Conservation (phyloP, 2,888 invertebrate species). For the Luffia ferchaultella region DNA sequence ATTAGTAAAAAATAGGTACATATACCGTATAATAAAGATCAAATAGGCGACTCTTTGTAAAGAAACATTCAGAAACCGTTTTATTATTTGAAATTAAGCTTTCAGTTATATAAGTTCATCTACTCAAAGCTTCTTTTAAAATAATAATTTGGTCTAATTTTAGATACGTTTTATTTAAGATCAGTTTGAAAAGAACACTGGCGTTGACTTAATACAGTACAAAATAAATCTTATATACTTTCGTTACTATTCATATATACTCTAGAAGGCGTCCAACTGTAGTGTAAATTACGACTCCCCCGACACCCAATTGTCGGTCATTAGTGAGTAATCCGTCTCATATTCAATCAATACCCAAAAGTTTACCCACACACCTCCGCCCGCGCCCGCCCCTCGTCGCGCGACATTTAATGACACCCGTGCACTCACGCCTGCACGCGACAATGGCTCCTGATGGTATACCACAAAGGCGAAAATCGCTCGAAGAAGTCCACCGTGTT, state of each 20-base stretch:
- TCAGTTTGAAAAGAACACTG: too few relatives aligned
- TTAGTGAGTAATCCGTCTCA: slow-evolving; percentile 63
- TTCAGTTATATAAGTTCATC: too few relatives aligned
- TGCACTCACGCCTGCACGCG: slow-evolving; percentile 42
- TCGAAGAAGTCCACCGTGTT: slow-evolving; percentile 57
- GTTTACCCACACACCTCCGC: slow-evolving; percentile 62
- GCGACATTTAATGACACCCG: slow-evolving; percentile 68
- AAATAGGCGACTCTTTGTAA: too few relatives aligned
- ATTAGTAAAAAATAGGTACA: too few relatives aligned
- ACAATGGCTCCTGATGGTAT: slow-evolving; percentile 40
- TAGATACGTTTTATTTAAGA: too few relatives aligned
- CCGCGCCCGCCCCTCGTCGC: slow-evolving; percentile 52
- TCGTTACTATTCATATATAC: neutral
- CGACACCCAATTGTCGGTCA: slow-evolving; percentile 58
- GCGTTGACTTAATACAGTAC: too few relatives aligned
- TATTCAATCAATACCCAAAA: slow-evolving; percentile 68
- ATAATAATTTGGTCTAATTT: too few relatives aligned
- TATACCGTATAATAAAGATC: too few relatives aligned
- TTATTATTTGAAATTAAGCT: too few relatives aligned
- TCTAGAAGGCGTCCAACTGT: neutral
- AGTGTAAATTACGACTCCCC: slow-evolving; percentile 31
- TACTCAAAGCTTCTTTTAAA: too few relatives aligned
- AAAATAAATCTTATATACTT: neutral
- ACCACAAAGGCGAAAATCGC: slow-evolving; percentile 44
- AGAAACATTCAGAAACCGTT: too few relatives aligned